phyloP scores from a whole-genome alignment of 2,113 vertebrate genomes.

The Seriola dumerili region DNA sequence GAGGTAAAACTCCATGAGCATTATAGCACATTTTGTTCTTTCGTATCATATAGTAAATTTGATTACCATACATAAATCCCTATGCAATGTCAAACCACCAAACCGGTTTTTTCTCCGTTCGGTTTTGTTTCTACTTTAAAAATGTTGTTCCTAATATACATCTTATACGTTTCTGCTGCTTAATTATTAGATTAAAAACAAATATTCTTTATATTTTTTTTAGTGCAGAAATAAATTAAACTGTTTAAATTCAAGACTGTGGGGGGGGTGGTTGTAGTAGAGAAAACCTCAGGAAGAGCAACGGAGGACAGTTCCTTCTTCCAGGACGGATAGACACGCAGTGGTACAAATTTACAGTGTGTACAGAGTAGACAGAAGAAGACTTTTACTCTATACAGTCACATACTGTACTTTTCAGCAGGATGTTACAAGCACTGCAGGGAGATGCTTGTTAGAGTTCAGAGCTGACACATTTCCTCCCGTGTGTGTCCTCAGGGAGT shows the following conservation, averaged over 20 bases:
- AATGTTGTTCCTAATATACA: neutral
- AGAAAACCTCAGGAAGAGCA: neutral
- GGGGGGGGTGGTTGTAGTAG: too few species aligned
- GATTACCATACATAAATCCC: neutral
- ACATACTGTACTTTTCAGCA: neutral
- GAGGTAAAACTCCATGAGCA: neutral
- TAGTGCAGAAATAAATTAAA: too few species aligned
- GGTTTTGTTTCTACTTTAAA: neutral
- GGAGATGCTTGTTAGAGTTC: constrained; percentile 15
- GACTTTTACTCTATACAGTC: constrained; percentile 5
- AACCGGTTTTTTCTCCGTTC: too few species aligned
- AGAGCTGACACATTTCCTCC: constrained; percentile 17
- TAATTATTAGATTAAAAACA: neutral
- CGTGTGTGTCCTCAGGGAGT: constrained; percentile 87
- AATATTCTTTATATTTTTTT: neutral
- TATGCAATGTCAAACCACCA: neutral
- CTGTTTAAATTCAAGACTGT: neutral
- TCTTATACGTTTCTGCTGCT: neutral
- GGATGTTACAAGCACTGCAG: neutral
- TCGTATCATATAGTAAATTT: neutral
- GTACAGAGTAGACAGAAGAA: constrained; percentile 14
- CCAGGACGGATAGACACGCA: neutral
- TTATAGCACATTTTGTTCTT: neutral
- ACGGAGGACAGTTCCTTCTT: neutral
- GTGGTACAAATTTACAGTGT: neutral